Conservation (phyloP, 2,888 invertebrate genomes). For the Rhopalosiphum nymphaeae region DNA sequence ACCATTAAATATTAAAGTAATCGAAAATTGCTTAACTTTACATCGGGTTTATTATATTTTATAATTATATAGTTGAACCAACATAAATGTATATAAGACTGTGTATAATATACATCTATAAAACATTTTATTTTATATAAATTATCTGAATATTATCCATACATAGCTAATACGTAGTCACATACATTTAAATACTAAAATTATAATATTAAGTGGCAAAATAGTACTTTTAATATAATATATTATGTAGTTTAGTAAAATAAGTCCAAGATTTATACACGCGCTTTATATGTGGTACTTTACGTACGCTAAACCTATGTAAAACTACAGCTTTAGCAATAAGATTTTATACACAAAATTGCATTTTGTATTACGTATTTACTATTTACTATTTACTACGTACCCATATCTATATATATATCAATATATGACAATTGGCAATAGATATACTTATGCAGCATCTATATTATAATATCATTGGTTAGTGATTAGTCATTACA, state of each 20-base stretch:
- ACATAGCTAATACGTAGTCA: neutral
- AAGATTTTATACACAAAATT: neutral
- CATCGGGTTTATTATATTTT: neutral
- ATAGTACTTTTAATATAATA: neutral
- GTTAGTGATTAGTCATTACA: neutral
- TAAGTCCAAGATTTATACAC: neutral
- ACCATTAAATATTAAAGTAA: neutral
- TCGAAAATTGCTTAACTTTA: neutral
- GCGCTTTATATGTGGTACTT: neutral
- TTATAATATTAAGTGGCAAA: neutral
- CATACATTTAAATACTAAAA: neutral
- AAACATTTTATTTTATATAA: neutral
- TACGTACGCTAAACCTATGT: neutral
- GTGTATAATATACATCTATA: neutral
- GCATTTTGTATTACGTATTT: neutral
- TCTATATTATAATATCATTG: neutral
- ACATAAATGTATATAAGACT: neutral
- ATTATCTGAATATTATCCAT: neutral
- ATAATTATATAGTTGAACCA: neutral
- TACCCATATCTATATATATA: no score
- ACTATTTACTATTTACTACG: neutral
- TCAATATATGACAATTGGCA: no score
- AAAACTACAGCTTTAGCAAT: neutral
- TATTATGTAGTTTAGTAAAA: neutral
- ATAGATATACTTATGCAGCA: neutral